Base-by-base conservation (phyloP, 2,797 vertebrate species). In the Sarcoramphus papa region DNA sequence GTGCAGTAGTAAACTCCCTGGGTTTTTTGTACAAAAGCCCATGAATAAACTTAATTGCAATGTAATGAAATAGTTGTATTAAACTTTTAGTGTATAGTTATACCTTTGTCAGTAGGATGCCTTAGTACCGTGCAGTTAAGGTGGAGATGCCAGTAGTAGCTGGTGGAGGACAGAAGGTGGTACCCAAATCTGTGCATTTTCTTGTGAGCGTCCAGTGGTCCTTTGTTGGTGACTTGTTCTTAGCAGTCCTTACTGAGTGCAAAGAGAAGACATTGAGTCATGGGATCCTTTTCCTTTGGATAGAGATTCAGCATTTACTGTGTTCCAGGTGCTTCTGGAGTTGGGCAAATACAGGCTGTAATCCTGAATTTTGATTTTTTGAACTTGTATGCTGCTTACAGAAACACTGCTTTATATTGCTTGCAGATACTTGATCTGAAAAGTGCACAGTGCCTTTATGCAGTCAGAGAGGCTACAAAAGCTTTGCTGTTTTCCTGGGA, bases 341-440 rank as follows among this genome's bases (percentile, higher is more conserved):
- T 57, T 1, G 3, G 51, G 30, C 25, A 35, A 57, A 60, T 57
- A 43, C 9, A 63, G n/a, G 14, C 50, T 77, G 17, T 59, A 62
- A 75, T 74, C 25, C 50, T 90, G n/a, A 56, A 81, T 91, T 90
- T 70, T 73, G 24, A 67, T 77, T 88, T 89, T 41, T 82, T 51
- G 35, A 79, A 40, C 56, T 88, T 60, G 13, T 21, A 31, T 82
- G n/a, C 31, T 33, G 15, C 48, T 60, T 78, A n/a, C 10, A 67
- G 77, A 74, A 88, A 15, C 37, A 8, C 8, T 89, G 25, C 24
- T 79, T 91, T 80, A 22, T 51, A 23, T 20, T 78, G 35, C 50
- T 73, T 76, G 69, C 54, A 76, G n/a, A 19, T 63, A 41, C 3
- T 81, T 86, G 19, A 60, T 81, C 48, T 88, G 40, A 62, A 69